Base-by-base conservation (phyloP, 2,888 invertebrate genomes). In the Meganola albula region DNA sequence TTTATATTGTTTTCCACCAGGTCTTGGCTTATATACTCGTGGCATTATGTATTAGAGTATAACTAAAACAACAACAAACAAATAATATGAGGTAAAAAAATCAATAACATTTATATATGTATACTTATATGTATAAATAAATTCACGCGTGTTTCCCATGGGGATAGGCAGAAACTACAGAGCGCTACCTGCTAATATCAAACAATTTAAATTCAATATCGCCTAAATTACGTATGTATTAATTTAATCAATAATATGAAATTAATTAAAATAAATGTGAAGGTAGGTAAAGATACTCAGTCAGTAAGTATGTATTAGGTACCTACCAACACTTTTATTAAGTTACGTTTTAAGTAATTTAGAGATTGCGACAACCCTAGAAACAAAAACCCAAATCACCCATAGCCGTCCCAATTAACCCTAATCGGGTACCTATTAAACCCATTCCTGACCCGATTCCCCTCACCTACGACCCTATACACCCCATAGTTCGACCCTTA, bases 351-450 rank as follows among this genome's bases (percentile, higher is more conserved):
- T n/a, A n/a, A n/a, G 10, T 13, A 4, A 22, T 28, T 28, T 28
- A 21, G 11, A 21, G 12, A 12, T 26, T 10, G 16, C 10, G 26
- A 26, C 26, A 26, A 26, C 26, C 26, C 26, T 26, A 16, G 10
- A 10, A 10, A 10, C 6, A 16, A 26, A 26, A 26, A 16, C 26
- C 26, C 26, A 26, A 16, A 16, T 26, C 16, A 10, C 26, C 26
- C 16, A 26, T 14, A 26, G 26, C 10, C 26, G 26, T 26, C 16
- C 26, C 26, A 6, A 26, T 16, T 16, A n/a, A n/a, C n/a, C n/a
- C n/a, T n/a, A n/a, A n/a, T n/a, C n/a, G n/a, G n/a, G n/a, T n/a
- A n/a, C n/a, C n/a, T n/a, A n/a, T n/a, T n/a, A n/a, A n/a, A n/a
- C n/a, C n/a, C n/a, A n/a, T n/a, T n/a, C n/a, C n/a, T n/a, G n/a